Evolutionary conservation across 37 sponge, comb jelly and placozoan species (phyloP), one percentile per base, ranked within the genome.

Genomic region (Geodia barretti): DNA sequence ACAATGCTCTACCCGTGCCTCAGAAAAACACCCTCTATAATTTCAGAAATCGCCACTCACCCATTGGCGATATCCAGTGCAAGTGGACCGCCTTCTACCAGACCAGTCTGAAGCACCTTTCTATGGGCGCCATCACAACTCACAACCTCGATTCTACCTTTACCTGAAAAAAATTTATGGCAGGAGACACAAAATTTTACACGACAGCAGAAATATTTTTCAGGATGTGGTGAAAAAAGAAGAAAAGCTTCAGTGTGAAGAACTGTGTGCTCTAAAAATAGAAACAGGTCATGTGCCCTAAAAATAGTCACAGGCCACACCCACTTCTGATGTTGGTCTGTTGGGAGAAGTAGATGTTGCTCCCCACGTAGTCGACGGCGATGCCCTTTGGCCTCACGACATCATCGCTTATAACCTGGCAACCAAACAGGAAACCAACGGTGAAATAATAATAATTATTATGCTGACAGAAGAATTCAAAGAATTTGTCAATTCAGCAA

Each of bases 341-440:
- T 38, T 80, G 75, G 25, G 82, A 65, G 70, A 76, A 87, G 62
- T 87, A 87, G 24, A 80, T 38, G 62, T 74, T 80, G 70, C 75
- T 87, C 2, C 76, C 59, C 0, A 25, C 47, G 81, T 80, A 87
- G 62, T 87, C 87, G 35, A 87, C 43, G 25, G 87, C 87, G 0
- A 87, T 60, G 32, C 87, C 81, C 0, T 38, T 20, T 29, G 87
- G 77, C 20, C 59, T 29, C 19, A 68, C 25, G 24, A 80, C 68
- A 32, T 79, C 76, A 0, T 1, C 11, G 26, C 24, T 33, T 26
- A 87, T 32, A 9, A 87, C 36, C 87, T 86, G 63, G n/a, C n/a
- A n/a, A n/a, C n/a, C n/a, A 19, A 66, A 21, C 17, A 60, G 17
- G 61, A 66, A 9, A 66, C 9, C 8, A 20, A 30, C 29, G 17